A percentile compares a stretch with the other conserved stretches of the same genome.
These are phyloP conservation scores for Pachydiplax longipennis DNA, from an alignment of 2,888 invertebrate species.

Conservation along the genomic window DNA sequence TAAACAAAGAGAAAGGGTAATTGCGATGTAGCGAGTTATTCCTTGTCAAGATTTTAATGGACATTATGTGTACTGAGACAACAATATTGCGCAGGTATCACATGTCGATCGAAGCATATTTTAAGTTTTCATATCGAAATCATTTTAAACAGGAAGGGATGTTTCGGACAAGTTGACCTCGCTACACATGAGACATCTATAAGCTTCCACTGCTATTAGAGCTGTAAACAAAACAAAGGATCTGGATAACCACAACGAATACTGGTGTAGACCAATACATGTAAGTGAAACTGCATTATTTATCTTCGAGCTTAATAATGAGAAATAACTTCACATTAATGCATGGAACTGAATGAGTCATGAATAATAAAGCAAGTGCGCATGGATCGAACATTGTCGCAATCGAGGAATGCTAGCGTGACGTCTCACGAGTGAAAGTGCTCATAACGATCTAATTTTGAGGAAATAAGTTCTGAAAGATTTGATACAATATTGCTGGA, in stretches of 20 bases:
- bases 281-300: not conserved
- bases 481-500: not conserved
- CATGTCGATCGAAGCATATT: not conserved
- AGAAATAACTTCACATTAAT: not conserved
- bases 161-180: not conserved
- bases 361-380: not conserved
- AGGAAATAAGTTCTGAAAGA: not conserved
- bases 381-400: constrained; percentile 23
- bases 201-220: not conserved
- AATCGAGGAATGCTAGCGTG: constrained; percentile 38
- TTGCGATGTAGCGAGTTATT: not conserved
- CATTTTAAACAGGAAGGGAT: not conserved
- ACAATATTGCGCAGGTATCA: not conserved
- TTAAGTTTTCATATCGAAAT: not conserved
- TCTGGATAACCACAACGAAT: not conserved
- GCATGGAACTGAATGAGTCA: not conserved
- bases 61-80: not conserved
- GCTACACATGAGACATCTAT: not conserved
- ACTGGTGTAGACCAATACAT: not conserved
- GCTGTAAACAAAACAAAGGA: constrained; percentile 41
- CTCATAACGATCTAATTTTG: constrained; percentile 21
- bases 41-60: not conserved
- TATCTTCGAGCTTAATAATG: not conserved
- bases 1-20: not conserved
- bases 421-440: constrained; percentile 33